Base-by-base conservation (phyloP, 1,140 invertebrate species). In the Eumaeus atala region DNA sequence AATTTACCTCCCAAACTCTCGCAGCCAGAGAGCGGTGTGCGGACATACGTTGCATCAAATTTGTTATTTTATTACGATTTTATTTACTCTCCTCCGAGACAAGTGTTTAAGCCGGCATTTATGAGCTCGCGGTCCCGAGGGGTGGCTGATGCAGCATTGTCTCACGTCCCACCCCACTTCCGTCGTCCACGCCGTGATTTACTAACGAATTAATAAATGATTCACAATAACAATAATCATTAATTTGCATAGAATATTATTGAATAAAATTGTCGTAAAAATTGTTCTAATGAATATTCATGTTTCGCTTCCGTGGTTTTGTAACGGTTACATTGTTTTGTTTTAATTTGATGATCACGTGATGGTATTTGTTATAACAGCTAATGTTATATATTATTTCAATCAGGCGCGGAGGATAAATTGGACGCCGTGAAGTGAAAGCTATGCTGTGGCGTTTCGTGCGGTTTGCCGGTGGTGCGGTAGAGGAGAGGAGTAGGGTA, bases 61-160 rank as follows among this genome's bases (percentile, higher is more conserved):
- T 74, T 76, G 84, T 86, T 84, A 87, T 87, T 87, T 83, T 79
- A 84, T 85, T 84, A 81, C 74, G 74, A 81, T 84, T 84, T 83
- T 84, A 83, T 87, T 84, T 84, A 84, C 71, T 75, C 72, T 81
- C 80, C 74, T 60, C 62, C 37, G 77, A 75, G 77, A 81, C 71
- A 76, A 77, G 78, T 82, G 81, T 84, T 87, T 87, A 84, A 87
- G 76, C 78, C 72, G 79, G 76, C 84, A 72, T 84, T 86, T 86
- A 84, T 83, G 76, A 86, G 77, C 79, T 59, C 74, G 80, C 69
- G 80, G 80, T 75, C 84, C 74, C 67, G 52, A 60, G 48, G 70
- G 74, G 68, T 76, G 79, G 76, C 66, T n/a, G n/a, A n/a, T n/a
- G 66, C 56, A 59, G 69, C 62, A 82, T 83, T 83, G 76, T 83